phyloP scores from a whole-genome alignment of 2,888 invertebrate species.

The Eupithecia tripunctaria region DNA sequence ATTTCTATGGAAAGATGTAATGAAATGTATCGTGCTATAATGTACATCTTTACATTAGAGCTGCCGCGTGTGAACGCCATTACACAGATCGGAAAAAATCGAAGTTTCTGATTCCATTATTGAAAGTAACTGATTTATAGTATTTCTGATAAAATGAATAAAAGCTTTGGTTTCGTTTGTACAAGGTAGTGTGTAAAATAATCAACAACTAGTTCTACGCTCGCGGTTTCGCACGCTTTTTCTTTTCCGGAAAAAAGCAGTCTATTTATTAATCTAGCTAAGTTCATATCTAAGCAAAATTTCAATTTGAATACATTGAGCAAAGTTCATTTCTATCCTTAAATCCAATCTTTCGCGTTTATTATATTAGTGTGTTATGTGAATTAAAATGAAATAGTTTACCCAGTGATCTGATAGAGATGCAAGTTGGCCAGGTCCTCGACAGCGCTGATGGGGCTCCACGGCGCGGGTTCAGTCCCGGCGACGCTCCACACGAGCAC shows the following conservation, averaged over 20 bases:
- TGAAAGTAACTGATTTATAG: no score
- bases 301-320: background rate
- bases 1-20: no score
- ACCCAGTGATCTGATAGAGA: conserved; percentile 90
- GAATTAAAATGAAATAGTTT: background rate
- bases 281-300: background rate
- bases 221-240: background rate
- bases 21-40: no score
- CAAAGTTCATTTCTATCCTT: no score
- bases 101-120: background rate
- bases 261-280: background rate
- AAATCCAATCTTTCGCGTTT: background rate
- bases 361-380: background rate
- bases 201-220: background rate
- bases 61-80: no score
- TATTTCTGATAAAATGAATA: no score
- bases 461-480: conserved; percentile 95
- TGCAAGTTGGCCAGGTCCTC: conserved; percentile 95
- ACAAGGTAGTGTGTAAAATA: no score
- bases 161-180: no score
- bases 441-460: conserved; percentile 90
- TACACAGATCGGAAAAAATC: no score
- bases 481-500: conserved; percentile 94
- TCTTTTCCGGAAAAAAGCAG: background rate
- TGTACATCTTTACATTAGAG: no score